Base-by-base conservation (phyloP, 1,140 invertebrate species). In the Phymorhynchus buccinoides region DNA sequence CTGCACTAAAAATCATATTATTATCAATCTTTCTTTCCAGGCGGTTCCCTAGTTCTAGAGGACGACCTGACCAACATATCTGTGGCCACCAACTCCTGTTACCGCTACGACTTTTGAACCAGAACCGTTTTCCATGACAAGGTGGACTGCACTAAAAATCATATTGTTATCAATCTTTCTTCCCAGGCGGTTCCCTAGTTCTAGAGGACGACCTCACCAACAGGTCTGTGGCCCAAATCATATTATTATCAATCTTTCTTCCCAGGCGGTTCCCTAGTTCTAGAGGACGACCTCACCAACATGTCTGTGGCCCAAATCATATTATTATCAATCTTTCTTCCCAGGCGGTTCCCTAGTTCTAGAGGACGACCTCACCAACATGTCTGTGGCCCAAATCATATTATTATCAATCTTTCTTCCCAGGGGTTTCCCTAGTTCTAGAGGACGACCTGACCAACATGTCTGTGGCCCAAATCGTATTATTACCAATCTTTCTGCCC, bases 11-110 rank as follows among this genome's bases (percentile, higher is more conserved):
- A n/a, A n/a, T n/a, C n/a, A n/a, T n/a, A n/a, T n/a, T n/a, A n/a
- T n/a, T n/a, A n/a, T 52, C 9, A 52, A 52, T 52, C 9, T 12
- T 30, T 35, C 14, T 78, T 9, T 35, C 27, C 77, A 89, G 89
- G 88, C 22, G 89, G 89, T 16, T 89, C 87, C 3, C 52, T 85
- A 1, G 68, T 88, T 16, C 22, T 42, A 4, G 3, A 73, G 35
- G 75, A 80, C 22, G 85, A 87, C 52, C 81, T 83, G 12, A 66
- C 75, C 12, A 85, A 87, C 62, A 81, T 87, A 18, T 66, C 85
- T 2, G 86, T 87, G 62, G 85, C 89, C 27, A 89, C 89, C 66
- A 86, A 84, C 44, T 71, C 62, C n/a, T 88, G 88, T 71, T 89
- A 88, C 85, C 85, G 86, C 14, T 89, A 86, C 62, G 80, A 87